Conservation (phyloP, 64 coral and sea anemone genomes). For the Trachythela sp. region DNA sequence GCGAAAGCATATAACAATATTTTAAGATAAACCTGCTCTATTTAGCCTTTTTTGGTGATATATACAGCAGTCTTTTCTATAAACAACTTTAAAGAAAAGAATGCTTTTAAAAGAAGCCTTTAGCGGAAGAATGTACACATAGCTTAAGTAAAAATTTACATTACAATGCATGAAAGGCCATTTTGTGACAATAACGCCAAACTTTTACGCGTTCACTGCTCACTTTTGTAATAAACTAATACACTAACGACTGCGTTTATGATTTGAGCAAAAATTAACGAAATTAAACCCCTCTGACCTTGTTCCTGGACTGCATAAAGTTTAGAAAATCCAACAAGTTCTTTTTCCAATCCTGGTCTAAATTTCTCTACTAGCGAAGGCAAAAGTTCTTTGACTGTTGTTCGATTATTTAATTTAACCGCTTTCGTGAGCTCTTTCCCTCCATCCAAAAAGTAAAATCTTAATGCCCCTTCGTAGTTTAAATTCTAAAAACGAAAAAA, state of each 20-base stretch:
- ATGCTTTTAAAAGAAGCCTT: neutral
- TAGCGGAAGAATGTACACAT: neutral
- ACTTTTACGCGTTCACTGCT: neutral
- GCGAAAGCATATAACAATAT: neutral
- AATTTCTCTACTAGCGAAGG: slow-evolving; percentile 92
- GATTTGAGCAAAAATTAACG: neutral
- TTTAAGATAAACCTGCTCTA: no score
- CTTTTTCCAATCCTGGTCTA: slow-evolving; percentile 74
- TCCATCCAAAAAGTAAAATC: slow-evolving; percentile 95
- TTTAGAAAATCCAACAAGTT: slow-evolving; percentile 66
- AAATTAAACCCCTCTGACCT: slow-evolving; percentile 30
- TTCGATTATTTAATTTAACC: slow-evolving; percentile 60
- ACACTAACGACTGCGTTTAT: neutral
- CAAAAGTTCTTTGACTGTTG: slow-evolving; percentile 78
- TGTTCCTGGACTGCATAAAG: slow-evolving; percentile 91
- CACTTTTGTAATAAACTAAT: no score
- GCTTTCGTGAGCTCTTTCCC: slow-evolving; percentile 91
- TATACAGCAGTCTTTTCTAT: no score
- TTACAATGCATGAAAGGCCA: neutral
- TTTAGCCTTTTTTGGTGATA: no score
- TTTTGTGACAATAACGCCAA: neutral
- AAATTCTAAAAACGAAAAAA: slow-evolving; percentile 62
- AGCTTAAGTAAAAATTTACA: neutral
- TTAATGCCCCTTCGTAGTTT: slow-evolving; percentile 86
- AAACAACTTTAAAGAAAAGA: no score